Conservation (phyloP, 2,113 vertebrate genomes). For the Psilopogon haemacephalus region DNA sequence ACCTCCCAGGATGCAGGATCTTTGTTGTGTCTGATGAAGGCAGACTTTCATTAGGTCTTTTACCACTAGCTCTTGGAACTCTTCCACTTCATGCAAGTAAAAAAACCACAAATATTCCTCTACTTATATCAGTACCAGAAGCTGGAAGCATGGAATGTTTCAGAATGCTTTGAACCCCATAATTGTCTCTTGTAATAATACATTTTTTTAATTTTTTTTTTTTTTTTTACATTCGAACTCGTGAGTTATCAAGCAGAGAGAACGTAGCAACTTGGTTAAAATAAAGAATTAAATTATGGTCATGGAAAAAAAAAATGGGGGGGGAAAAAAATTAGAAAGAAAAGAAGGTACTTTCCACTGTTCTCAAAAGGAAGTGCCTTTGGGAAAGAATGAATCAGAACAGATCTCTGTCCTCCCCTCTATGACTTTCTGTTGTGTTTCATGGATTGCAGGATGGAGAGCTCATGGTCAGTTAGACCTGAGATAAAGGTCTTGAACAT, state of each 20-base stretch:
- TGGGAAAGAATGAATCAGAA: constrained; percentile 78
- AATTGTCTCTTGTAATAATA: constrained; percentile 82
- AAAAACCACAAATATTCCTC: constrained; percentile 85
- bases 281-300: constrained; percentile 76
- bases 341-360: constrained; percentile 72
- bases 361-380: constrained; percentile 71
- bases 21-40: constrained; percentile 80
- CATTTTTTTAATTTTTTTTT: constrained; percentile 79
- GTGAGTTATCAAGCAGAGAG: constrained; percentile 80
- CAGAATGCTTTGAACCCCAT: constrained; percentile 78
- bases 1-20: constrained; percentile 69
- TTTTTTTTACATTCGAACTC: constrained; percentile 74
- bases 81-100: constrained; percentile 87
- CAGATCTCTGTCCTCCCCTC: constrained; percentile 46
- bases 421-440: neutral
- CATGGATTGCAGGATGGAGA: neutral
- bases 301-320: constrained; percentile 26
- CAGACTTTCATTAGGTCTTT: constrained; percentile 84
- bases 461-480: neutral
- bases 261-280: constrained; percentile 74
- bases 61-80: constrained; percentile 85
- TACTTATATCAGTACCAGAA: constrained; percentile 81
- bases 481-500: neutral
- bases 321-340: neutral
- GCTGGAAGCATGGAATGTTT: constrained; percentile 76